Evolutionary conservation across 2,888 invertebrate genomes (phyloP).

Genomic region (Galerucella pusilla): DNA sequence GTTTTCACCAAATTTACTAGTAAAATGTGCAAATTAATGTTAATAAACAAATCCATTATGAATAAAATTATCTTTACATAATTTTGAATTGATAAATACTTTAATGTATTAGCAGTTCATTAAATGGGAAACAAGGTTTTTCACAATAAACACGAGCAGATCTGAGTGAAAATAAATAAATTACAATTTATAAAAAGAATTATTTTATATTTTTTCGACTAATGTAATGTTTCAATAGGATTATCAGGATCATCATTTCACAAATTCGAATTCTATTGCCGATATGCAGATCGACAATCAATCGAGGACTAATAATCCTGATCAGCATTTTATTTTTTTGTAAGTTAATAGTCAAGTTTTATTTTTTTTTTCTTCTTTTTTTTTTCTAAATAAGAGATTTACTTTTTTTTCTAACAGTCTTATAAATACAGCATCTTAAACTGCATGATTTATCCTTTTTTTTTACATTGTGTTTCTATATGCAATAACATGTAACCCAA

Average conservation of each 20-base stretch:
- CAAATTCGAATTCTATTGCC: constrained; percentile 49
- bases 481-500: constrained; percentile 18
- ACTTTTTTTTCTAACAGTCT: constrained; percentile 44
- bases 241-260: constrained; percentile 53
- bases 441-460: constrained; percentile 35
- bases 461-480: constrained; percentile 23
- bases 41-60: no score
- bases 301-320: constrained; percentile 50
- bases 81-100: no score
- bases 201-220: constrained; percentile 11
- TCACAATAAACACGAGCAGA: no score
- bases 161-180: background rate
- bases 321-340: constrained; percentile 58
- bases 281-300: constrained; percentile 44
- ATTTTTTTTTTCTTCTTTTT: constrained; percentile 26
- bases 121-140: no score
- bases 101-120: no score
- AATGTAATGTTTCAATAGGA: constrained; percentile 44
- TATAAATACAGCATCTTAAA: constrained; percentile 56
- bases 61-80: no score
- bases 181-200: background rate
- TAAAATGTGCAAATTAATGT: no score
- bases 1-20: no score
- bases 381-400: constrained; percentile 33
- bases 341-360: constrained; percentile 51